phyloP scores from a whole-genome alignment of 1,140 invertebrate genomes.

The Mizuhopecten yessoensis region DNA sequence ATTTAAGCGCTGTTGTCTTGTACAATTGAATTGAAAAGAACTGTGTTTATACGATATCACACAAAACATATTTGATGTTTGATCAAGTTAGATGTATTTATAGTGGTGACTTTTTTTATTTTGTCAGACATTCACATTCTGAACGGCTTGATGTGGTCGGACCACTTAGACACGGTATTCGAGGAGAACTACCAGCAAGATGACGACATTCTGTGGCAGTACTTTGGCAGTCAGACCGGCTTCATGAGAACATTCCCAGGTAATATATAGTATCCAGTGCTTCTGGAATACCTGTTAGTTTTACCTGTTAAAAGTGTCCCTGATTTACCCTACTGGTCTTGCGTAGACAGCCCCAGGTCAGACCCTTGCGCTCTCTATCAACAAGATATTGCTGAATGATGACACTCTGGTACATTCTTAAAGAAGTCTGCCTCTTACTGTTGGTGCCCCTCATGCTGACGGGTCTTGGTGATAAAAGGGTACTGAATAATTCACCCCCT shows the following conservation, averaged over 20 bases:
- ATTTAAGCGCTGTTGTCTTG: too few species aligned
- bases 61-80: too few species aligned
- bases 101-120: background rate
- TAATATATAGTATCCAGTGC: slow-evolving; percentile 78
- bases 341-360: background rate
- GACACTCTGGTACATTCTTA: background rate
- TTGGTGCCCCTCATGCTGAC: background rate
- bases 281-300: background rate
- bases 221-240: slow-evolving; percentile 96
- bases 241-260: slow-evolving; percentile 96
- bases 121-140: slow-evolving; percentile 81
- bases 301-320: background rate
- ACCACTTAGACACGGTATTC: slow-evolving; percentile 92
- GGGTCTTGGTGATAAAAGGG: background rate
- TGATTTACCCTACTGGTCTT: background rate
- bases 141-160: slow-evolving; percentile 94
- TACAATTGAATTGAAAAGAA: too few species aligned
- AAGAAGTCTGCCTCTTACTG: background rate
- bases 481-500: background rate
- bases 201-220: slow-evolving; percentile 96
- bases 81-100: too few species aligned
- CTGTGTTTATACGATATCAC: too few species aligned
- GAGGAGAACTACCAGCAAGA: slow-evolving; percentile 93
- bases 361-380: background rate
- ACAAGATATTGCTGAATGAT: background rate